A percentile compares a stretch with the other conserved stretches of the same genome.
phyloP scores from a whole-genome alignment of 2,113 vertebrate genomes.

The Chitala chitala region DNA sequence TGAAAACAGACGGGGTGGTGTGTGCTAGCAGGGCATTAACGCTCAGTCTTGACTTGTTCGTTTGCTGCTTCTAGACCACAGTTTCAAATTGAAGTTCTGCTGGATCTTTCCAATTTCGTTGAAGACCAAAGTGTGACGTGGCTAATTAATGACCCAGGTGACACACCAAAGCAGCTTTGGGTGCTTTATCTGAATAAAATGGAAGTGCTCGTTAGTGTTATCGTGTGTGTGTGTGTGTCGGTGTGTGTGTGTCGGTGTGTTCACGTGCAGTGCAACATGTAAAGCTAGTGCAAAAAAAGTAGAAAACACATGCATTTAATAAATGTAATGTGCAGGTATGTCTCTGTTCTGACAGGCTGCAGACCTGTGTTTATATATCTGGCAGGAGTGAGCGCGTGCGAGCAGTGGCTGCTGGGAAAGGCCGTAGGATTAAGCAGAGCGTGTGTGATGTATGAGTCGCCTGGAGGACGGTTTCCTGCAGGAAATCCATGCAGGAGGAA shows the following conservation, averaged over 20 bases:
- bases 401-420: neutral
- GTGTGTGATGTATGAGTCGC: neutral
- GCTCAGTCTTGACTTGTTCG: neutral
- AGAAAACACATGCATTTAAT: neutral
- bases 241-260: conserved; percentile 1
- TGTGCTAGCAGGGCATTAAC: neutral
- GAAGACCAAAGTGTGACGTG: neutral
- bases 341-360: too few species aligned
- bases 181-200: neutral
- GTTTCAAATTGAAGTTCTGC: neutral
- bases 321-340: too few species aligned
- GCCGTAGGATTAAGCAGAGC: neutral
- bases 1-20: neutral
- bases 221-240: neutral
- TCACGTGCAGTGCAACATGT: neutral
- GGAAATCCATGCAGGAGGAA: neutral
- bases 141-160: neutral
- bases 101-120: too few species aligned
- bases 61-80: neutral
- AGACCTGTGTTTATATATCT: neutral
- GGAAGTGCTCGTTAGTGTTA: neutral
- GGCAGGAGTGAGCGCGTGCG: neutral
- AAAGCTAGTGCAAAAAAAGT: neutral
- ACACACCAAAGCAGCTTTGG: neutral
- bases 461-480: neutral